phyloP scores from a whole-genome alignment of 2,888 invertebrate species.

The Andrena minutula region DNA sequence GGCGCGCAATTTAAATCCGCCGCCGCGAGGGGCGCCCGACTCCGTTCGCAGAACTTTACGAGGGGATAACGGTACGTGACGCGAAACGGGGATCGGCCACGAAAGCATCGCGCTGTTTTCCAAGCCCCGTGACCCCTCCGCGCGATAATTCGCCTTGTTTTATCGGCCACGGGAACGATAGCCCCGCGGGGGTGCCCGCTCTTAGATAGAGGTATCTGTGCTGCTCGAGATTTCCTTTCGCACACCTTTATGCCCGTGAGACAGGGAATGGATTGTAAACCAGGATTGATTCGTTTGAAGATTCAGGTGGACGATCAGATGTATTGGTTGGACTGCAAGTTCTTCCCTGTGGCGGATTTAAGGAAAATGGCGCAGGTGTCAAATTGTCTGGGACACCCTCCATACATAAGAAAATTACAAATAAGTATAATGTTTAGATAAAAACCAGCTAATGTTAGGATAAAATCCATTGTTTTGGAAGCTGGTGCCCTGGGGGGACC shows the following conservation, averaged over 20 bases:
- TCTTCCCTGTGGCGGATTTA: too few species aligned
- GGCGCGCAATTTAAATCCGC: slow-evolving; percentile 54
- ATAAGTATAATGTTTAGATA: too few species aligned
- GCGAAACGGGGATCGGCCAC: slow-evolving; percentile 26
- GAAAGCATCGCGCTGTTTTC: slow-evolving; percentile 18
- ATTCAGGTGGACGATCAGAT: too few species aligned
- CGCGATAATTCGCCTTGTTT: slow-evolving; percentile 25
- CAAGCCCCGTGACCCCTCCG: not conserved
- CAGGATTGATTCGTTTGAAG: too few species aligned
- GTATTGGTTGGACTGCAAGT: too few species aligned
- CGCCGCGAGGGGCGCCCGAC: not conserved
- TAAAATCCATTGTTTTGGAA: too few species aligned
- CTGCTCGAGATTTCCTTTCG: not conserved
- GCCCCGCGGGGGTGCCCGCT: not conserved
- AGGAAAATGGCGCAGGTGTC: too few species aligned
- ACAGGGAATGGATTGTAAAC: too few species aligned
- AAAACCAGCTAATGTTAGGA: too few species aligned
- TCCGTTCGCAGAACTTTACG: slow-evolving; percentile 36
- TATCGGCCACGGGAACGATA: slow-evolving; percentile 9
- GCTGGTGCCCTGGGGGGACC: too few species aligned
- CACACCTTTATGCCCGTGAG: not conserved
- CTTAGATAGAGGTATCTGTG: not conserved
- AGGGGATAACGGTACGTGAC: slow-evolving; percentile 48
- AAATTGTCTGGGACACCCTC: too few species aligned
- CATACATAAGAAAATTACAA: too few species aligned